A percentile compares a stretch with the other conserved stretches of the same genome.
Evolutionary conservation across 2,888 invertebrate species (phyloP).

Genomic region (Latrodectus elegans): DNA sequence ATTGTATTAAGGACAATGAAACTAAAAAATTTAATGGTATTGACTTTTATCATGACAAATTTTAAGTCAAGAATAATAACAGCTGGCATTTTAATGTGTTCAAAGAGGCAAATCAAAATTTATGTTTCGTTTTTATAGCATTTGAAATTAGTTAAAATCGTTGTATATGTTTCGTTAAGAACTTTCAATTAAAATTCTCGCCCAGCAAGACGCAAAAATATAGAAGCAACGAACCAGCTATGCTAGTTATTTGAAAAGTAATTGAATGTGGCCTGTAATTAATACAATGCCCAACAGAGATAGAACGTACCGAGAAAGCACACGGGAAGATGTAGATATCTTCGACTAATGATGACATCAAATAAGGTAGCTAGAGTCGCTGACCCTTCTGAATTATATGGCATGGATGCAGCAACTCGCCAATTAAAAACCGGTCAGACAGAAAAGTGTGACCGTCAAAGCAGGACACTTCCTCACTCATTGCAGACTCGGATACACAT

Average conservation of each 20-base stretch:
- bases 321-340: background rate
- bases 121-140: too few species aligned
- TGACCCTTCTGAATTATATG: conserved; percentile 48
- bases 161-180: too few species aligned
- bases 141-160: too few species aligned
- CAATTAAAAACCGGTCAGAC: conserved; percentile 64
- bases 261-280: background rate
- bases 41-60: too few species aligned
- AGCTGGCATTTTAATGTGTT: too few species aligned
- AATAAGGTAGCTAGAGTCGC: conserved; percentile 41
- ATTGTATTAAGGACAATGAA: too few species aligned
- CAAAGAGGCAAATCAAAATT: too few species aligned
- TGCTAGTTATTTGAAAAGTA: background rate
- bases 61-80: too few species aligned
- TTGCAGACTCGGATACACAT: background rate
- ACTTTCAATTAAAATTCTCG: too few species aligned
- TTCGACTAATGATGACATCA: conserved; percentile 53
- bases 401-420: conserved; percentile 32
- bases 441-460: conserved; percentile 40
- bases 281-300: background rate
- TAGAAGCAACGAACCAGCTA: background rate
- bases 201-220: too few species aligned
- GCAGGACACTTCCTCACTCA: conserved; percentile 38
- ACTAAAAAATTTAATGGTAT: too few species aligned
- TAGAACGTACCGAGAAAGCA: background rate